Evolutionary conservation across 2,888 invertebrate genomes (phyloP).

Genomic region (Leistus spinibarbis): DNA sequence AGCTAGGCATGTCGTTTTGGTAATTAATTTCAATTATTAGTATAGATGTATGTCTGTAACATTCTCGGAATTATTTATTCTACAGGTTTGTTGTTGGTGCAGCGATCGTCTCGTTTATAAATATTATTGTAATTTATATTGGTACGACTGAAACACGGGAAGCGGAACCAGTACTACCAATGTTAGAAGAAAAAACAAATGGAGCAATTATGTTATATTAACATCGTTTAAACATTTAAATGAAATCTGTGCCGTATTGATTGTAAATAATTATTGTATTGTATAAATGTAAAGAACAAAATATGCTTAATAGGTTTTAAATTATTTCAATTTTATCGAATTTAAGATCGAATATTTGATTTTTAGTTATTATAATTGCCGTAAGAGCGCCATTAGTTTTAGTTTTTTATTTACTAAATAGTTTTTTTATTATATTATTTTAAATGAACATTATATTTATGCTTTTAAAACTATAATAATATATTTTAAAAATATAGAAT

Average conservation of each 20-base stretch:
- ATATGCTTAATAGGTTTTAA: too few relatives aligned
- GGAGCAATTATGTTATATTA: constrained; percentile 86
- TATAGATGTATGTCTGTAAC: too few relatives aligned
- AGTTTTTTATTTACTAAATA: not conserved
- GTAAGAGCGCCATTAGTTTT: not conserved
- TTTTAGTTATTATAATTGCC: not conserved
- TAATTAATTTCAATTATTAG: constrained; percentile 50
- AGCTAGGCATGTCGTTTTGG: constrained; percentile 89
- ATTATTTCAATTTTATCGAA: not conserved
- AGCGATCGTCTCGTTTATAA: constrained; percentile 71
- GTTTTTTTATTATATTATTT: not conserved
- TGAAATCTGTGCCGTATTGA: not conserved
- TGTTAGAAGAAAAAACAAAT: constrained; percentile 77
- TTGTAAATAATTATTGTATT: not conserved
- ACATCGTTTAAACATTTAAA: constrained; percentile 1
- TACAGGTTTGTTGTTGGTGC: constrained; percentile 76
- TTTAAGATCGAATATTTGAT: not conserved
- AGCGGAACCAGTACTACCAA: constrained; percentile 69
- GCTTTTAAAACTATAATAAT: not conserved
- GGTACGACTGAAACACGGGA: constrained; percentile 73
- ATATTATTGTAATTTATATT: constrained; percentile 74
- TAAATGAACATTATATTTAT: not conserved
- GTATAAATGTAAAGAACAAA: not conserved
- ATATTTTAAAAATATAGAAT: not conserved
- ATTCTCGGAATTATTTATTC: too few relatives aligned